Percentiles rank a stretch among this genome's conserved stretches.
Evolutionary conservation across 2,113 vertebrate genomes (phyloP).

Genomic region (Glareola pratincola): DNA sequence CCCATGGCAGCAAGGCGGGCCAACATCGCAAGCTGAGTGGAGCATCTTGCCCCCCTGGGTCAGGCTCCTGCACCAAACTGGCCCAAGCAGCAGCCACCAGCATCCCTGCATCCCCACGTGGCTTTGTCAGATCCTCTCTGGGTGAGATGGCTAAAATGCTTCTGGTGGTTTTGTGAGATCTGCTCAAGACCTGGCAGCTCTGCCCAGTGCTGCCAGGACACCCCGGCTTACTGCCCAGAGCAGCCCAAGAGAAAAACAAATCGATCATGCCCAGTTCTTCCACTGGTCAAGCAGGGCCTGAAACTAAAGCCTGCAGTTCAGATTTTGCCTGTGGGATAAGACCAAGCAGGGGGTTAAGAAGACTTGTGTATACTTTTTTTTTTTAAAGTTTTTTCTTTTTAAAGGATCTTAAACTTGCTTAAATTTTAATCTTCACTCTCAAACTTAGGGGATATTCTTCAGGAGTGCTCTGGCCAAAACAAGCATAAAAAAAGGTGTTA

Average conservation of each 20-base stretch:
- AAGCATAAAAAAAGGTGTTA: neutral
- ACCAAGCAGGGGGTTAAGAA: neutral
- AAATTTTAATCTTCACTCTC: neutral
- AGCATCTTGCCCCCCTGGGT: neutral
- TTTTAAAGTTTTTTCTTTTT: neutral
- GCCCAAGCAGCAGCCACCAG: neutral
- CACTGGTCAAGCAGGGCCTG: neutral
- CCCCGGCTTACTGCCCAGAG: neutral
- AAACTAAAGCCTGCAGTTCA: neutral
- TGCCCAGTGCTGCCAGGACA: neutral
- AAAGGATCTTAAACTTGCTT: neutral
- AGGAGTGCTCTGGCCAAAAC: neutral
- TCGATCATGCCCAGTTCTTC: neutral
- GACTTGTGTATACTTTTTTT: neutral
- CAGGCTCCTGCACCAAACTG: neutral
- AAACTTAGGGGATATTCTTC: neutral
- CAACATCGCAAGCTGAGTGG: neutral
- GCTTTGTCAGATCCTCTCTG: neutral
- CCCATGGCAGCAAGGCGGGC: neutral
- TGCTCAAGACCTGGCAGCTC: neutral
- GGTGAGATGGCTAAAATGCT: neutral
- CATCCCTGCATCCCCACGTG: rapidly evolving
- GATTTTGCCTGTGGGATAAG: neutral
- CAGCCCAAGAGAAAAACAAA: neutral
- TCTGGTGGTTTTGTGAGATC: neutral